Conservation (phyloP, 2,113 vertebrate species). For the Andinoacara biseriatus region DNA sequence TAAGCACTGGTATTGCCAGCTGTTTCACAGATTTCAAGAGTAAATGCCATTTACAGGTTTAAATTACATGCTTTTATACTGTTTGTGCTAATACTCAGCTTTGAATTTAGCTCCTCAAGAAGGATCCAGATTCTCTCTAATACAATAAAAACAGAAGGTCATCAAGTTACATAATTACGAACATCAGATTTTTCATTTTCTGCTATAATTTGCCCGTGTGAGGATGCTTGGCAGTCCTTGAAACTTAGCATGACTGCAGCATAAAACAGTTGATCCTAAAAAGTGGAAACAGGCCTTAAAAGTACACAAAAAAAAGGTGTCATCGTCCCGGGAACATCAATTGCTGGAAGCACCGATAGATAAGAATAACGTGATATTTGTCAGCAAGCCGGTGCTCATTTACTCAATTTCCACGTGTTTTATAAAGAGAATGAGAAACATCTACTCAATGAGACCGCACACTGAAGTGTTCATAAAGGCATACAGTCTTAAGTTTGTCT, state of each 20-base stretch:
- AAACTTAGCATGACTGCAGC: accelerated
- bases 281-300: slow-evolving; percentile 13
- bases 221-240: background rate
- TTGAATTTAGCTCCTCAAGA: background rate
- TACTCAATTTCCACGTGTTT: background rate
- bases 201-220: background rate
- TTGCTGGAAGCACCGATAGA: slow-evolving; percentile 16
- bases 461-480: slow-evolving; percentile 18
- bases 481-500: background rate
- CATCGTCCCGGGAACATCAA: slow-evolving; percentile 25
- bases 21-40: background rate
- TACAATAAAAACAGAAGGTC: background rate
- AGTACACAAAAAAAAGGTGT: slow-evolving; percentile 18
- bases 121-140: background rate
- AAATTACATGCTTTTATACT: background rate
- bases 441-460: background rate
- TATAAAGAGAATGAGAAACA: background rate
- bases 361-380: slow-evolving; percentile 1
- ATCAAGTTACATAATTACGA: background rate
- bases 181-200: background rate
- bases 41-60: background rate
- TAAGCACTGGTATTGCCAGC: background rate
- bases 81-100: background rate
- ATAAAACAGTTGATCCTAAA: background rate
- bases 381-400: background rate